These are phyloP conservation scores for Crotalus horridus DNA, from an alignment of 2,113 vertebrate species.

Conservation along the genomic window DNA sequence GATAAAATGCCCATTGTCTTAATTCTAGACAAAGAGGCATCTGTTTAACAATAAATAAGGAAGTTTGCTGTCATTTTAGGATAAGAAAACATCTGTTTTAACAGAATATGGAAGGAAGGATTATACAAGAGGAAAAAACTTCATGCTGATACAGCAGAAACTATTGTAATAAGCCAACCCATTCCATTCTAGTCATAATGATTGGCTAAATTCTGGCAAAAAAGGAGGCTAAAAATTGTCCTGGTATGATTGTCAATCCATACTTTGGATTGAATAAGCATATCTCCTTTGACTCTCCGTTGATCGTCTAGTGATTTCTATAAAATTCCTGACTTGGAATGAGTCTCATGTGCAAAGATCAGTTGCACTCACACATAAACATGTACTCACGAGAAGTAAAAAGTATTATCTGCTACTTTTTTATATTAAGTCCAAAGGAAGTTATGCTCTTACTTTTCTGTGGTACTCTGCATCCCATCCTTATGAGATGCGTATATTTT, in stretches of 20 bases:
- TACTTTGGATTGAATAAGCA: neutral
- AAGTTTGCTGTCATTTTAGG: neutral
- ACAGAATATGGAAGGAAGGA: neutral
- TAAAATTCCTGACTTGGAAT: neutral
- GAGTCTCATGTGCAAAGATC: neutral
- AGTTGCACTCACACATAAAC: neutral
- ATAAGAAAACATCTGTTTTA: neutral
- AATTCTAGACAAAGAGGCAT: neutral
- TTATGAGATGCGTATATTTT: neutral
- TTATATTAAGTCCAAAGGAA: neutral
- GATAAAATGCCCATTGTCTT: neutral
- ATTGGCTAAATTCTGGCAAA: too few species aligned
- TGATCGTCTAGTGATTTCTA: neutral
- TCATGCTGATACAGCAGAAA: neutral
- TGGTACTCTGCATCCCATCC: neutral
- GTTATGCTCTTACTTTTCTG: neutral
- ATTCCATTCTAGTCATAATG: too few species aligned
- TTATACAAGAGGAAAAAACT: neutral
- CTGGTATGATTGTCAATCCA: neutral
- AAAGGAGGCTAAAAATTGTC: too few species aligned
- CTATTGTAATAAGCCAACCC: neutral
- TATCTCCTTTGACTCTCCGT: neutral
- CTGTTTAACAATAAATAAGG: neutral
- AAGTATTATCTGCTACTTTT: neutral
- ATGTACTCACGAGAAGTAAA: neutral